These are phyloP conservation scores for Babyrousa celebensis DNA, from an alignment of 2,797 vertebrate species.

Conservation along the genomic window DNA sequence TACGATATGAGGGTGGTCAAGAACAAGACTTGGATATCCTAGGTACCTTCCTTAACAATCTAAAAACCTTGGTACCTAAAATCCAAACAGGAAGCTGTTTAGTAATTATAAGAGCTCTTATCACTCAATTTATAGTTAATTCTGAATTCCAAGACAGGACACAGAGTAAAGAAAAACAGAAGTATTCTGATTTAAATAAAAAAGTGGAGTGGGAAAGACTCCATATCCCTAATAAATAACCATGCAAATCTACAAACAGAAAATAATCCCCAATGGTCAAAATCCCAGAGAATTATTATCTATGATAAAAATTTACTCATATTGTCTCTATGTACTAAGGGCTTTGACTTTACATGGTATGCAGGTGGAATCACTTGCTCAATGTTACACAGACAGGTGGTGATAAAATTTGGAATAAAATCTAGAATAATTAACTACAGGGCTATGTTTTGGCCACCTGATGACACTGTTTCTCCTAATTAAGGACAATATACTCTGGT, in stretches of 20 bases:
- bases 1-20: neutral
- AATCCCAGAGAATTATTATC: neutral
- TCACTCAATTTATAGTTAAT: neutral
- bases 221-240: slow-evolving; percentile 9
- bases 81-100: neutral
- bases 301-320: neutral
- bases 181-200: neutral
- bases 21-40: neutral
- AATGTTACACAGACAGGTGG: neutral
- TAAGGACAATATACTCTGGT: neutral
- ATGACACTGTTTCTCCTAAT: slow-evolving; percentile 15
- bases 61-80: neutral
- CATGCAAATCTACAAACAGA: neutral
- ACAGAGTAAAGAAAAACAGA: neutral
- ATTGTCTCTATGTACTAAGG: neutral
- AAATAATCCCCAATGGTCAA: neutral
- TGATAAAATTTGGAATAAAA: slow-evolving; percentile 33
- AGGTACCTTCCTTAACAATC: neutral
- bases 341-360: neutral
- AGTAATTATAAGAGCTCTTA: neutral
- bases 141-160: neutral
- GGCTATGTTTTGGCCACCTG: neutral
- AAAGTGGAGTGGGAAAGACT: neutral
- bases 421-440: neutral
- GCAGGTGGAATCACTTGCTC: neutral